A percentile compares a stretch with the other conserved stretches of the same genome.
phyloP scores from a whole-genome alignment of 2,113 vertebrate genomes.

The human (Homo sapiens) region DNA sequence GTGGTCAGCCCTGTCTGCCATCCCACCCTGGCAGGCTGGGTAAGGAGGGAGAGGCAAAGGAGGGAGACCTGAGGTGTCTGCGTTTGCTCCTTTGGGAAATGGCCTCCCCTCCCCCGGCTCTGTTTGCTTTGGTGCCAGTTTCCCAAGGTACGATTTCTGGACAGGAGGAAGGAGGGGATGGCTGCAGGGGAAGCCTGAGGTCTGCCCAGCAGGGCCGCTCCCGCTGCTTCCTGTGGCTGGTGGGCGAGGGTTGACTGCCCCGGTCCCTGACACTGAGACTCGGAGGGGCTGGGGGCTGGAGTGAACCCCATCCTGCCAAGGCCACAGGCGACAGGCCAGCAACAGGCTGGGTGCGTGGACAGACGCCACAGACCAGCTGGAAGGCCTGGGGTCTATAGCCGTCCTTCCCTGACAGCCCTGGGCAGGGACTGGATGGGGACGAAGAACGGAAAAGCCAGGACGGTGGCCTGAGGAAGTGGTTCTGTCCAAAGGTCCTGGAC shows the following conservation, averaged over 20 bases:
- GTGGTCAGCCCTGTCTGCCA: accelerated
- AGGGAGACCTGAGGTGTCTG: neutral
- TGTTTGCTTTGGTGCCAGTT: accelerated
- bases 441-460: neutral
- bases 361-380: neutral
- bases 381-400: neutral
- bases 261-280: accelerated
- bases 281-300: accelerated
- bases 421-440: neutral
- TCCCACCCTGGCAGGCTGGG: neutral
- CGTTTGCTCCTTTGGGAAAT: accelerated
- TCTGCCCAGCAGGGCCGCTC: neutral
- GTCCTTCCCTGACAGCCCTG: neutral
- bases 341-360: neutral
- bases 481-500: neutral
- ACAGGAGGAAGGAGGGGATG: neutral
- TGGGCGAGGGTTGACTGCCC: neutral
- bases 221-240: neutral
- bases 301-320: neutral
- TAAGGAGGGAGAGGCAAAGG: neutral
- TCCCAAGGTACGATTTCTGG: accelerated
- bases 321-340: neutral
- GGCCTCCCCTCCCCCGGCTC: accelerated
- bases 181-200: neutral
- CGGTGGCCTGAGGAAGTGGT: accelerated